These are phyloP conservation scores for Ispidina picta DNA, from an alignment of 2,797 vertebrate species.

Conservation along the genomic window DNA sequence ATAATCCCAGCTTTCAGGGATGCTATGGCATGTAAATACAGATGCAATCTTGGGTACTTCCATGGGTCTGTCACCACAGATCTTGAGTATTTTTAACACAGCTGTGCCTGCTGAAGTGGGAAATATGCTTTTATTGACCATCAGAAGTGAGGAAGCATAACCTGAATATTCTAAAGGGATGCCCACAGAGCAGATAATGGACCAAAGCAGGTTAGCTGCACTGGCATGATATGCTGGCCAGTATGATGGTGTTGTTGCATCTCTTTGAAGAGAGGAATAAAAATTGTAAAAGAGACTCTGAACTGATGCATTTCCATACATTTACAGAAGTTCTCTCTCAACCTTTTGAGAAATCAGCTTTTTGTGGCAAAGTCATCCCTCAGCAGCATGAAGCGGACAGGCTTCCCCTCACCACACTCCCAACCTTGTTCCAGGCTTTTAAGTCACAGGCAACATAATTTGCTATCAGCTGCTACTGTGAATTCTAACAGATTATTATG, in stretches of 20 bases:
- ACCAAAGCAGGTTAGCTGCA: not conserved
- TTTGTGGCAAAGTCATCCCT: not conserved
- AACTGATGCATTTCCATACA: not conserved
- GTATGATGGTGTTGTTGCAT: not conserved
- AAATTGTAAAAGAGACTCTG: not conserved
- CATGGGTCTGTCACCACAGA: not conserved
- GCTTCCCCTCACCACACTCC: not conserved
- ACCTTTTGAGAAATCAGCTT: not conserved
- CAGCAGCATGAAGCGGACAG: not conserved
- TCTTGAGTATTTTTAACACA: not conserved
- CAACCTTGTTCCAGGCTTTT: not conserved
- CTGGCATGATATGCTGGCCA: not conserved
- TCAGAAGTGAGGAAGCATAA: not conserved
- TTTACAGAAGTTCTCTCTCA: not conserved
- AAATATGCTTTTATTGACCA: not conserved
- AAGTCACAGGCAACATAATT: not conserved
- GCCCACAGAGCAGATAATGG: not conserved
- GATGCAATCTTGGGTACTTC: not conserved
- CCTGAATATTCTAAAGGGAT: not conserved
- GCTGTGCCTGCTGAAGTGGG: not conserved
- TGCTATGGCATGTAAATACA: not conserved
- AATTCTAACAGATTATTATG: not conserved
- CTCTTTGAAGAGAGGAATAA: not conserved
- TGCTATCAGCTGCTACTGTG: not conserved
- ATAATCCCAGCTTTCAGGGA: not conserved